Evolutionary conservation across 2,888 invertebrate genomes (phyloP), one percentile per base, ranked within the genome.

Genomic region (Barypeithes pellucidus): DNA sequence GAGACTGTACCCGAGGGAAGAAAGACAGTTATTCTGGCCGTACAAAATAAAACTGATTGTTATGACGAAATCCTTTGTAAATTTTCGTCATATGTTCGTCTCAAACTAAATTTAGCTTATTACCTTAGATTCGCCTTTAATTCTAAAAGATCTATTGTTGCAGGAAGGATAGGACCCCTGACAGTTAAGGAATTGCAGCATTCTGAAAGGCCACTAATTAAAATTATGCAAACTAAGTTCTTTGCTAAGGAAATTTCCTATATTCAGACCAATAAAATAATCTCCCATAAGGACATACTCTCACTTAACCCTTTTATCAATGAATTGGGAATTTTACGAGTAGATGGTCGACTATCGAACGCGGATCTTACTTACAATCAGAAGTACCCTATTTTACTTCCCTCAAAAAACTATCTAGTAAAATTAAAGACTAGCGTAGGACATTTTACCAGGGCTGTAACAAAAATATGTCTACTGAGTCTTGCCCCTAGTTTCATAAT

Each of bases 381-480:
- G 68, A 76, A 72, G 63, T 45, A 69, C 36, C 76, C 73, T 11
- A 60, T 74, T 5, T 22, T 77, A 3, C 50, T 77, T 8, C 77
- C 75, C 0, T 57, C 57, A 45, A 63, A 72, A n/a, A 74, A 71
- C 60, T 16, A 43, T 0, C 20, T 77, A 9, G 65, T 72, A 2
- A 68, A 68, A 45, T 8, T 60, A 14, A 60, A 68, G 45, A 68
- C 68, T 9, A 24, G 22, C 33, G 20, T 47, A n/a, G 50, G 36
- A n/a, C 11, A 36, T 22, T 68, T 45, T 43, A 47, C 24, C 18
- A 12, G 68, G 22, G 3, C 18, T 20, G 61, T 68, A 18, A 47
- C 60, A 18, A 68, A 61, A 14, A 2, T 68, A 0, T 68, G 68
- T 33, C 61, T n/a, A 47, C 61, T 43, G 36, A 36, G 3, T 8